Conservation (phyloP, 2,888 invertebrate genomes). For the Atrina japonica region DNA sequence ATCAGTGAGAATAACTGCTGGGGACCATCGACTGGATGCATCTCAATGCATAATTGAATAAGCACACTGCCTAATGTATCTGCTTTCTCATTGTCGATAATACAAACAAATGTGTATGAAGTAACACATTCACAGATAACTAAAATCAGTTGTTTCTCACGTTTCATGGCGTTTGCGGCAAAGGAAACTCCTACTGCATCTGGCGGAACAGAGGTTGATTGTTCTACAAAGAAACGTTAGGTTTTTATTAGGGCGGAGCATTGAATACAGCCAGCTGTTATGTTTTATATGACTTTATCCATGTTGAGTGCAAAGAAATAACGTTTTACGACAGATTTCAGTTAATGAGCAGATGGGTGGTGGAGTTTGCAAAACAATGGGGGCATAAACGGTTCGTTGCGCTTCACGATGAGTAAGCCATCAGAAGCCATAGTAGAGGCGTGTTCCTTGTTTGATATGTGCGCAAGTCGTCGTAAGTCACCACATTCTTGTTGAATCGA, state of each 20-base stretch:
- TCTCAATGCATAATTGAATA: slow-evolving; percentile 35
- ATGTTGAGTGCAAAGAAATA: slow-evolving; percentile 56
- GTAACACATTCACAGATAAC: slow-evolving; percentile 49
- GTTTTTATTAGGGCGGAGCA: slow-evolving; percentile 16
- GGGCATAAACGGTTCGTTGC: too few species aligned
- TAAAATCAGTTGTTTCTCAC: slow-evolving; percentile 42
- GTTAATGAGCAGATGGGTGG: slow-evolving; percentile 23
- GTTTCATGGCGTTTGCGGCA: slow-evolving; percentile 49
- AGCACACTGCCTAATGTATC: slow-evolving; percentile 39
- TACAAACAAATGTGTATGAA: slow-evolving; percentile 39
- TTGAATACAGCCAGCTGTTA: slow-evolving; percentile 9
- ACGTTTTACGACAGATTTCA: slow-evolving; percentile 35
- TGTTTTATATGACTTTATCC: slow-evolving; percentile 44
- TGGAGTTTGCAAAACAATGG: neutral
- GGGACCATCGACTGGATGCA: slow-evolving; percentile 28
- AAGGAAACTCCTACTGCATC: slow-evolving; percentile 37
- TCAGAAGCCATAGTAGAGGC: too few species aligned
- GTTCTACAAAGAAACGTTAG: slow-evolving; percentile 16
- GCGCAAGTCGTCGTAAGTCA: too few species aligned
- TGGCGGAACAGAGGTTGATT: slow-evolving; percentile 42
- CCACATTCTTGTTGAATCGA: too few species aligned
- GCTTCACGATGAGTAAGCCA: too few species aligned
- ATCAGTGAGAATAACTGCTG: slow-evolving; percentile 5
- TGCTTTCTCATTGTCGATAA: slow-evolving; percentile 41
- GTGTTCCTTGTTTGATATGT: too few species aligned